Conservation (phyloP, 2,888 invertebrate genomes). For the Acronicta leporina region DNA sequence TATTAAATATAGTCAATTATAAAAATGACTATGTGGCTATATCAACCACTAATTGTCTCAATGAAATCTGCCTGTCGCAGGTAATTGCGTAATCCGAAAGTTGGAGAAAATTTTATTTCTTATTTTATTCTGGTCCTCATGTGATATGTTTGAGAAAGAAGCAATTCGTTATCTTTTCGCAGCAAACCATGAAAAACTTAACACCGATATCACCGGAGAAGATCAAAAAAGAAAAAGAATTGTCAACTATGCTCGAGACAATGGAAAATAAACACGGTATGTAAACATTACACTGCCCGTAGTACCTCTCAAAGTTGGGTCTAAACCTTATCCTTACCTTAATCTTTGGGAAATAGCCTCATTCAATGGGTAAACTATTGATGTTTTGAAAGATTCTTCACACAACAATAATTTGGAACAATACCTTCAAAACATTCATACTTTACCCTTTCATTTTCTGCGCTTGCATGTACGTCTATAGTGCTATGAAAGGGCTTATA, state of each 20-base stretch:
- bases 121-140: background rate
- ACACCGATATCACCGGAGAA: constrained; percentile 90
- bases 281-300: constrained; percentile 61
- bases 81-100: too few relatives aligned
- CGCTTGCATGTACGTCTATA: constrained; percentile 81
- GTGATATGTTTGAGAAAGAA: constrained; percentile 4
- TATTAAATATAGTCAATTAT: too few relatives aligned
- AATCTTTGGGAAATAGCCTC: constrained; percentile 53
- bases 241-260: constrained; percentile 92
- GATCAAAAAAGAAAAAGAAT: constrained; percentile 91
- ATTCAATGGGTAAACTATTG: constrained; percentile 88
- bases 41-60: too few relatives aligned
- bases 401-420: constrained; percentile 51
- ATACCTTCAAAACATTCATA: constrained; percentile 86
- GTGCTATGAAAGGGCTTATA: constrained; percentile 81
- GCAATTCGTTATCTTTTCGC: constrained; percentile 40
- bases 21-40: too few relatives aligned
- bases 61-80: too few relatives aligned
- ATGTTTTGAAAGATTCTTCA: constrained; percentile 82
- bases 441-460: constrained; percentile 87
- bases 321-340: constrained; percentile 25
- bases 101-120: too few relatives aligned
- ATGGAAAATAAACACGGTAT: constrained; percentile 96
- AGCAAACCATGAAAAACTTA: constrained; percentile 90
- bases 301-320: constrained; percentile 28